Evolutionary conservation across 2,113 vertebrate genomes (phyloP), one percentile per base, ranked within the genome.

Genomic region (Phylloscopus whistleri): DNA sequence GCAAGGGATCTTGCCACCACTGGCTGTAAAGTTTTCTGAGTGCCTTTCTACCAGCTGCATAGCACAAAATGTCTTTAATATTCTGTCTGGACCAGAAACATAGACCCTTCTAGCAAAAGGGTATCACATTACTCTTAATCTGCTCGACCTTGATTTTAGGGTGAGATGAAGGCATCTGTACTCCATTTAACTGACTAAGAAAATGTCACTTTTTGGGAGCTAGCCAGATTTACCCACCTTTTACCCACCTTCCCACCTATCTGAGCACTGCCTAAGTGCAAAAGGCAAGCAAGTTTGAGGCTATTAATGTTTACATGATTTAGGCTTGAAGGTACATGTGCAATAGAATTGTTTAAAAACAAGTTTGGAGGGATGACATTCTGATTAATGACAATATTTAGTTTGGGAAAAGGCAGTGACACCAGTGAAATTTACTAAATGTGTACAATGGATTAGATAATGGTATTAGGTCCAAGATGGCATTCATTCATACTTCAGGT

Each of bases 141-240:
- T 89, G 24, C 69, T 82, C 93, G 86, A 95, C 84, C 87, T 96
- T 87, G 81, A 78, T 91, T 95, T 91, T 66, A 82, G 80, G 79
- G 46, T 89, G 67, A 84, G 69, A 89, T 89, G 89, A 94, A 94
- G 52, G 69, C 87, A 78, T 94, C 80, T 93, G 69, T 87, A 68
- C 78, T 87, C 49, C 56, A 91, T 94, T 94, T 96, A 91, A 89
- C 23, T 53, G 48, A 56, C 69, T 91, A 81, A 87, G 94, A 91
- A 95, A 89, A 94, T 87, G 62, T 89, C 60, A 74, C 4, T 1
- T 87, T 64, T 81, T 94, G 77, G 60, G 41, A 89, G 39, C 84
- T 28, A 52, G 58, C 66, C 73, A 87, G 69, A 68, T 90, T 82
- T 87, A 41, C 35, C 62, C 55, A 72, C 44, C 27, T 84, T 85